Evolutionary conservation across 1,140 invertebrate species (phyloP).

Genomic region (Helicoverpa armigera): DNA sequence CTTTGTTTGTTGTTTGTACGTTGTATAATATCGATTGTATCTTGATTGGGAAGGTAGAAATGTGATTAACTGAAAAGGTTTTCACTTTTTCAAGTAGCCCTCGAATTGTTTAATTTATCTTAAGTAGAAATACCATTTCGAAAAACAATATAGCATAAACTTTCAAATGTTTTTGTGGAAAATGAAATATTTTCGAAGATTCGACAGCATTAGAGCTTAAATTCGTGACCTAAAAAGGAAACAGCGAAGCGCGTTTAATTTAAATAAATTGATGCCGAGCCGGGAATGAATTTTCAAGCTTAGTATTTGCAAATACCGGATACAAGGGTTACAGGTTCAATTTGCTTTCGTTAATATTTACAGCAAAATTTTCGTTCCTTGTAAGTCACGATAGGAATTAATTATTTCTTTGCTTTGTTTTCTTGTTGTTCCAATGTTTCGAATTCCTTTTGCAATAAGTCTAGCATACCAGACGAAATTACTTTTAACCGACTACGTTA

Average conservation of each 20-base stretch:
- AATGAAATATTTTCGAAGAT: conserved; percentile 11
- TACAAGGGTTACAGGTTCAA: conserved; percentile 10
- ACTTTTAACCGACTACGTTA: conserved; percentile 11
- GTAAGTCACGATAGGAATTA: conserved; percentile 16
- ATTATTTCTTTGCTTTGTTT: conserved; percentile 4
- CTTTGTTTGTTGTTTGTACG: conserved; percentile 17
- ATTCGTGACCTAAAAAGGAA: conserved; percentile 14
- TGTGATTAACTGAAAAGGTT: neutral
- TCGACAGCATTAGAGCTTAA: conserved; percentile 5
- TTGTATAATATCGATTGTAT: conserved; percentile 15
- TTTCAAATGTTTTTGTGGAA: neutral
- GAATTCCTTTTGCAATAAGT: conserved; percentile 7
- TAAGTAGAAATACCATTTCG: neutral
- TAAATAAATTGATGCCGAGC: conserved; percentile 11
- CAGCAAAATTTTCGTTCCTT: conserved; percentile 8
- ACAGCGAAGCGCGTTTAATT: neutral
- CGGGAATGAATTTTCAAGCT: neutral
- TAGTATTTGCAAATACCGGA: conserved; percentile 20
- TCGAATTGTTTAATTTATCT: neutral
- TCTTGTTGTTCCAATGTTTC: neutral
- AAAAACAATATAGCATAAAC: neutral
- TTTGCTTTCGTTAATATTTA: conserved; percentile 32
- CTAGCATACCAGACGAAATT: conserved; percentile 17
- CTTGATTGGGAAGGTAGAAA: conserved; percentile 3
- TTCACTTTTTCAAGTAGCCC: neutral